Conservation (phyloP, 2,888 invertebrate genomes). For the Yponomeuta malinellus region DNA sequence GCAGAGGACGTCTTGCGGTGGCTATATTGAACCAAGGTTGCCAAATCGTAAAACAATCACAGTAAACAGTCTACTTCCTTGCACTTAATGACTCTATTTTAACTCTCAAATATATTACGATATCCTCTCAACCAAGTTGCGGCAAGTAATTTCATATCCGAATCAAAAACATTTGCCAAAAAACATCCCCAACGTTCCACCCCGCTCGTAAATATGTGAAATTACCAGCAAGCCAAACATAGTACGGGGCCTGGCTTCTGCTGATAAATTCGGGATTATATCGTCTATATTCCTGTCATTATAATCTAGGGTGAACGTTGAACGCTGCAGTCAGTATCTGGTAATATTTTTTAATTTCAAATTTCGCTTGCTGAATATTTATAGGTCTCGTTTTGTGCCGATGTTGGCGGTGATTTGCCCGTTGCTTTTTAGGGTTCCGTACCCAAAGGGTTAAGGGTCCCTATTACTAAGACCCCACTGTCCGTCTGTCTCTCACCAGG, state of each 20-base stretch:
- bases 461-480: too few species aligned
- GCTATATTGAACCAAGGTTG: too few species aligned
- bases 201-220: not conserved
- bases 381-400: not conserved
- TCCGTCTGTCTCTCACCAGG: too few species aligned
- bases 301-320: slow-evolving; percentile 7
- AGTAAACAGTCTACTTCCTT: too few species aligned
- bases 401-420: not conserved
- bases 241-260: slow-evolving; percentile 7
- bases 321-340: not conserved
- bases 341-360: slow-evolving; percentile 10
- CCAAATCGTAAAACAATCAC: too few species aligned
- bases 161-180: not conserved
- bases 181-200: not conserved
- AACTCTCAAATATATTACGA: not conserved
- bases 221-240: slow-evolving; percentile 1
- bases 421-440: not conserved
- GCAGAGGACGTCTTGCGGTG: too few species aligned
- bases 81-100: too few species aligned
- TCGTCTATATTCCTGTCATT: slow-evolving; percentile 11
- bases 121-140: not conserved
- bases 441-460: too few species aligned
- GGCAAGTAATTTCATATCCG: not conserved
- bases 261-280: slow-evolving; percentile 10
- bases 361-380: slow-evolving; percentile 12